Conservation (phyloP, 2,797 vertebrate genomes). For the Uromys caudimaculatus region DNA sequence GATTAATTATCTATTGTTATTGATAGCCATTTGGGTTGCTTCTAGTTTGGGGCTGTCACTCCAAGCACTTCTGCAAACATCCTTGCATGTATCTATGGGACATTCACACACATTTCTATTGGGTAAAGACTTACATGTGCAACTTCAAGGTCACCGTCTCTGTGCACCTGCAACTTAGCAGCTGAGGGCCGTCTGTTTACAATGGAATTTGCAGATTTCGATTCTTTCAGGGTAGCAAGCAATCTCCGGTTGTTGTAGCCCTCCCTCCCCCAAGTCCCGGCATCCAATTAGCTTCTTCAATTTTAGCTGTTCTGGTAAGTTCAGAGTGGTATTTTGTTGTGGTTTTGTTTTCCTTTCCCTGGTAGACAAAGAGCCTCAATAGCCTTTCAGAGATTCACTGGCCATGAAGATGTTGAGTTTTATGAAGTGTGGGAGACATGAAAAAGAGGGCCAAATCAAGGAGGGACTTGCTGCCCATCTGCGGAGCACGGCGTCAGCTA, state of each 20-base stretch:
- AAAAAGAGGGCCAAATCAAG: not conserved
- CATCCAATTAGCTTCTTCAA: not conserved
- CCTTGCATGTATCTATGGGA: not conserved
- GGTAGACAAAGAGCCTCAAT: not conserved
- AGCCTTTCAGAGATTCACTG: not conserved
- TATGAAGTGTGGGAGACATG: not conserved
- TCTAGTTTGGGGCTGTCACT: not conserved
- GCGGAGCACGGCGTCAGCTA: not conserved
- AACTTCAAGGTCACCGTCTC: not conserved
- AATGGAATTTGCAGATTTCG: not conserved
- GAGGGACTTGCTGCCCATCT: not conserved
- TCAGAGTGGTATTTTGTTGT: not conserved
- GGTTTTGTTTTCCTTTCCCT: not conserved
- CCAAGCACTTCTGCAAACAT: not conserved
- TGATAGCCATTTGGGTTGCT: not conserved
- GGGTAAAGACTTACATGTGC: not conserved
- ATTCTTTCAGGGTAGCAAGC: not conserved
- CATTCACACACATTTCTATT: not conserved
- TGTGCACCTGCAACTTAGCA: not conserved
- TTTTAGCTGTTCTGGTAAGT: not conserved
- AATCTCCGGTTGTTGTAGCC: not conserved
- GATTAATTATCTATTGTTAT: not conserved
- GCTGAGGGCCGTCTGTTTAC: not conserved
- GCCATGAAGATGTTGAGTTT: not conserved
- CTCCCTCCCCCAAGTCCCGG: not conserved